These are phyloP conservation scores for Rhipidura dahli DNA, from an alignment of 2,113 vertebrate species.

Conservation along the genomic window DNA sequence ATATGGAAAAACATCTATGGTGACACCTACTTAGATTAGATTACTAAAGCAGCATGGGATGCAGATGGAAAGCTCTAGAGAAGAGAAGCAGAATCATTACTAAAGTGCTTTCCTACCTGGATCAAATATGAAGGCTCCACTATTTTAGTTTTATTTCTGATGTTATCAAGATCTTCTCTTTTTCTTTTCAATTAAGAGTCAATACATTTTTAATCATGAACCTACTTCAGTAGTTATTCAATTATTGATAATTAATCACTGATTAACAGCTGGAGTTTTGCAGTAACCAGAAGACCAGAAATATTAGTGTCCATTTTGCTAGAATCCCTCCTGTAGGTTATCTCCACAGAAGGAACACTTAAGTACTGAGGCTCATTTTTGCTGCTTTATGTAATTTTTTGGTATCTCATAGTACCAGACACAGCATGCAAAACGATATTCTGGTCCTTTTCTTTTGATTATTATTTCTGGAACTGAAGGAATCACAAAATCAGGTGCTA, in stretches of 20 bases:
- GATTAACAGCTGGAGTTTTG: background rate
- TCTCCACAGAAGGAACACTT: background rate
- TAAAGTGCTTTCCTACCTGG: background rate
- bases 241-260: background rate
- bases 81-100: background rate
- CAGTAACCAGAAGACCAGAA: background rate
- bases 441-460: background rate
- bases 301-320: background rate
- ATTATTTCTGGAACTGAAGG: background rate
- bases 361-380: background rate
- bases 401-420: background rate
- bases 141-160: background rate
- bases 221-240: background rate
- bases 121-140: background rate
- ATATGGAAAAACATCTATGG: background rate
- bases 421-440: background rate
- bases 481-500: background rate
- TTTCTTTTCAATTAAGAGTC: background rate
- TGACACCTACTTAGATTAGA: background rate
- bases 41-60: background rate
- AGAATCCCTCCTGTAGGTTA: background rate
- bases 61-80: background rate
- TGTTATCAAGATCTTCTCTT: background rate
- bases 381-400: background rate
- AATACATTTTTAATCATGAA: background rate